Percentiles rank a stretch among this genome's conserved stretches.
Conservation (phyloP, 1,140 invertebrate genomes). For the Copidosoma floridanum region DNA sequence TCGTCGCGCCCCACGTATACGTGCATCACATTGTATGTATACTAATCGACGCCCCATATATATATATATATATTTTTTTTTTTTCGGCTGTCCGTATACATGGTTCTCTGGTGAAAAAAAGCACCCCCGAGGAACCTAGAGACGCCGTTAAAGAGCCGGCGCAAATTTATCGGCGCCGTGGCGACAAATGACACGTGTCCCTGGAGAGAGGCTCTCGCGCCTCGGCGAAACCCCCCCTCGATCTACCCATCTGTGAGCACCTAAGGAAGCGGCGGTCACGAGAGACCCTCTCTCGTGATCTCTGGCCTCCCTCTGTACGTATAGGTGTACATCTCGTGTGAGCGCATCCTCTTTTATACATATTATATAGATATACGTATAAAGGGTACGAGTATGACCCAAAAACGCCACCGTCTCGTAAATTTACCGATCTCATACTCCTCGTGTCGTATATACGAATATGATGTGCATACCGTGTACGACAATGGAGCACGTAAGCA, state of each 20-base stretch:
- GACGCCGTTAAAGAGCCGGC: slow-evolving; percentile 16
- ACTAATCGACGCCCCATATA: too few species aligned
- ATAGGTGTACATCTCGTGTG: too few species aligned
- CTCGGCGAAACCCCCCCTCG: background rate
- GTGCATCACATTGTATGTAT: too few species aligned
- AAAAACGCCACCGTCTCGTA: slow-evolving; percentile 7
- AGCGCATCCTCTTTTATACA: background rate
- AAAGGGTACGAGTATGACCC: slow-evolving; percentile 16
- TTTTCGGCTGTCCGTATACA: too few species aligned
- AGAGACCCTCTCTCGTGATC: slow-evolving; percentile 4
- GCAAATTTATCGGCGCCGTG: slow-evolving; percentile 27
- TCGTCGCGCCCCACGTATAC: too few species aligned
- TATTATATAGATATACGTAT: too few species aligned
- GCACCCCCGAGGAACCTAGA: background rate
- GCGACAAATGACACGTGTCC: slow-evolving; percentile 19
- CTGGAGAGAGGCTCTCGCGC: background rate
- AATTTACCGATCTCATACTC: too few species aligned
- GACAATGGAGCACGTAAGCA: slow-evolving; percentile 44
- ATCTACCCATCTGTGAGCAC: background rate
- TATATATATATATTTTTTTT: too few species aligned
- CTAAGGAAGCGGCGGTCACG: background rate
- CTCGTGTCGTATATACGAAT: too few species aligned
- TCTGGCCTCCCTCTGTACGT: too few species aligned
- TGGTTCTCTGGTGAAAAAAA: too few species aligned
- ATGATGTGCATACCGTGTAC: slow-evolving; percentile 34